These are phyloP conservation scores for Melanaphis sacchari DNA, from an alignment of 1,140 invertebrate species.

Conservation along the genomic window DNA sequence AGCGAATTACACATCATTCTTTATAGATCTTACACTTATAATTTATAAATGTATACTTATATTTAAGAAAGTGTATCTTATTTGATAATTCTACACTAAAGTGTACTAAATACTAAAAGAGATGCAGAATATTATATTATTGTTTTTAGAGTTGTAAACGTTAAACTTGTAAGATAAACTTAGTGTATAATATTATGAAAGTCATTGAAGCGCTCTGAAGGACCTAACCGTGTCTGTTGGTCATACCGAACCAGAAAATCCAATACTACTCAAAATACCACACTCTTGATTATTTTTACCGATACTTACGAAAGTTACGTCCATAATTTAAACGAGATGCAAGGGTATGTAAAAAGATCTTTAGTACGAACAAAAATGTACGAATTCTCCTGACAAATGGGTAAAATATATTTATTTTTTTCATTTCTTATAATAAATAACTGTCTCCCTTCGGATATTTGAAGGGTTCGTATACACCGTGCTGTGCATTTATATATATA, in stretches of 20 bases:
- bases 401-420: background rate
- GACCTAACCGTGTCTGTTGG: background rate
- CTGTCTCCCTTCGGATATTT: background rate
- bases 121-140: no score
- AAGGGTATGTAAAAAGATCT: background rate
- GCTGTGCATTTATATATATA: background rate
- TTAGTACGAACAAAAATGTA: background rate
- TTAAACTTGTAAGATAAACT: background rate
- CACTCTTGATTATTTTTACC: background rate
- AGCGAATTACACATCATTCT: no score
- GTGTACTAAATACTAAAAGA: no score
- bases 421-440: conserved; percentile 1
- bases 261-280: background rate
- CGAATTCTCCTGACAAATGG: background rate
- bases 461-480: background rate
- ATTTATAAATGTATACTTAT: no score
- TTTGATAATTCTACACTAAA: no score
- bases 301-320: background rate
- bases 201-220: background rate
- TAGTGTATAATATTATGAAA: background rate
- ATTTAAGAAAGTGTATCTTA: no score
- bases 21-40: no score
- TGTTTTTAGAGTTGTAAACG: background rate
- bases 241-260: background rate
- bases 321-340: background rate